phyloP scores from a whole-genome alignment of 1,140 invertebrate genomes.

The Drosophila lacertosa region DNA sequence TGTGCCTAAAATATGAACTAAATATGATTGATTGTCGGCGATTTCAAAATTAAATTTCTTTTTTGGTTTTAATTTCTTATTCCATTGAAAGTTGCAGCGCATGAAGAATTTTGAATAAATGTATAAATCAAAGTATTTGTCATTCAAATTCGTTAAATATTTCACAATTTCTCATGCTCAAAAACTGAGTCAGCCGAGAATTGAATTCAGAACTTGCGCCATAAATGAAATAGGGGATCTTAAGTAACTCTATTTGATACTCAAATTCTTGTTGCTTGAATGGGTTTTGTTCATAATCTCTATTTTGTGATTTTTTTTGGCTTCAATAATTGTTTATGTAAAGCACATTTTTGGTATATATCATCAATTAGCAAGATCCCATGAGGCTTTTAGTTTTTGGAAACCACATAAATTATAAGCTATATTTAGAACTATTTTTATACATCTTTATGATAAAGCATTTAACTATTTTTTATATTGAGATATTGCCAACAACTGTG shows the following conservation, averaged over 20 bases:
- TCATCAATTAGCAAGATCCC: neutral
- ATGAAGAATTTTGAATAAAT: neutral
- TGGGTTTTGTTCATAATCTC: neutral
- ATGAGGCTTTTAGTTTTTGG: neutral
- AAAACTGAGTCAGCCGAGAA: constrained; percentile 24
- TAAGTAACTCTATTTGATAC: neutral
- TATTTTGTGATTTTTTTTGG: neutral
- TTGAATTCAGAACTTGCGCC: constrained; percentile 24
- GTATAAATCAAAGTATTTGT: constrained; percentile 43
- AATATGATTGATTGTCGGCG: neutral
- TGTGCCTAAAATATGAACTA: neutral
- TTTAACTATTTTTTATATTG: constrained; percentile 2
- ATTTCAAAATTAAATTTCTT: neutral
- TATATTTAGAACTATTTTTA: neutral
- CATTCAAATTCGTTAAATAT: constrained; percentile 41
- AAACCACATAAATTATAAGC: neutral
- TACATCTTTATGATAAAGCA: neutral
- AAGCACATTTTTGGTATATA: neutral
- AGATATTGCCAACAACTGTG: constrained; percentile 11
- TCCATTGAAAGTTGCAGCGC: neutral
- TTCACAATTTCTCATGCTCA: constrained; percentile 16
- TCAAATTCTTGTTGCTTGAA: neutral
- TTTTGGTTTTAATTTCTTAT: neutral
- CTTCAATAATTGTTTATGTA: neutral
- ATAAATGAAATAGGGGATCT: constrained; percentile 19